Evolutionary conservation across 2,113 vertebrate species (phyloP).

Genomic region (Aspiorhynchus laticeps): DNA sequence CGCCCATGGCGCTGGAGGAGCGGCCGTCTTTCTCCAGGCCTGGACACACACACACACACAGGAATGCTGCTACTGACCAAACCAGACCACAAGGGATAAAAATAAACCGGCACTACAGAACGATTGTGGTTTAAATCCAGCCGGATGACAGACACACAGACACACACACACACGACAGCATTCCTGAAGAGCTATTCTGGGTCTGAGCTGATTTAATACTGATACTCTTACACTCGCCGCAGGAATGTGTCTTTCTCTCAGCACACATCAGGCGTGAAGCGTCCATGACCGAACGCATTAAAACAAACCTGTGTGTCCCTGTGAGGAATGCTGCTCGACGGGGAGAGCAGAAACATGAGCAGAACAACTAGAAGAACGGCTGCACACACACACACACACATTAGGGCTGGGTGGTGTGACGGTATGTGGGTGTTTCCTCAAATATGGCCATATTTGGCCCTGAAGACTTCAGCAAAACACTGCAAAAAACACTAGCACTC

Average conservation of each 20-base stretch:
- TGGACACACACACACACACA: constrained; percentile 63
- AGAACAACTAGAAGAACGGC: constrained; percentile 45
- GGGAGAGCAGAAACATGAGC: constrained; percentile 51
- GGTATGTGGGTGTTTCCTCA: not conserved
- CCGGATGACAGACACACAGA: constrained; percentile 27
- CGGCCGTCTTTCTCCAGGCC: constrained; percentile 94
- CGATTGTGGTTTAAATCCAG: not conserved
- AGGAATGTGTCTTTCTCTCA: constrained; percentile 29
- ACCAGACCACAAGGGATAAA: not conserved
- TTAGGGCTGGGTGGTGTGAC: not conserved
- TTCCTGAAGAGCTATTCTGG: constrained; percentile 6
- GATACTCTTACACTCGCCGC: constrained; percentile 40
- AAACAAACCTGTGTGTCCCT: not conserved
- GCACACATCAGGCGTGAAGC: constrained; percentile 28
- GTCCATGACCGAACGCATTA: constrained; percentile 10
- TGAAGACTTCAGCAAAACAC: not conserved
- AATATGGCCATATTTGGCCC: not conserved
- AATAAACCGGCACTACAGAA: not conserved
- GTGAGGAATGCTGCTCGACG: constrained; percentile 66
- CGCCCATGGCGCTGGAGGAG: constrained; percentile 79
- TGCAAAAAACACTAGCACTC: not conserved
- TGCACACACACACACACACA: not conserved
- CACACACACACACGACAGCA: constrained; percentile 31
- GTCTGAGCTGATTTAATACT: not conserved
- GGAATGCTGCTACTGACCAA: constrained; percentile 7